Evolutionary conservation across 53 echinoderm and acorn worm species (phyloP).

Genomic region (Astropecten irregularis): DNA sequence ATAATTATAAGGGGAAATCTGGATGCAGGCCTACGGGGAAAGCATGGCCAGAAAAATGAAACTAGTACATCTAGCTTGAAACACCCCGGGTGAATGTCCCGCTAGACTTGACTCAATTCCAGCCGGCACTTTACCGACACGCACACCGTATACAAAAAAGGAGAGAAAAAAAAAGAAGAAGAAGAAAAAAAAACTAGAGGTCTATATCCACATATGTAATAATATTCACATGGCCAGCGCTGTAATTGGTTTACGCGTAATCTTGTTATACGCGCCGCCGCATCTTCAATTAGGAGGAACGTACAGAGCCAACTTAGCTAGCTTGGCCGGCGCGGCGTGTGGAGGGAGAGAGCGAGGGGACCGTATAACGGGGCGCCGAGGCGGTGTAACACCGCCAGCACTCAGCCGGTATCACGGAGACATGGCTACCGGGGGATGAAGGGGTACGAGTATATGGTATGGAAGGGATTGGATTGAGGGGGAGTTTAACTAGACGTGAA

Average conservation of each 20-base stretch:
- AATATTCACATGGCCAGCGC: constrained; percentile 28
- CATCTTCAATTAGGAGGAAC: constrained; percentile 27
- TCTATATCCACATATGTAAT: constrained; percentile 36
- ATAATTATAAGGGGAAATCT: too few relatives aligned
- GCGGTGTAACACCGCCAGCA: too few relatives aligned
- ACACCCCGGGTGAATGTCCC: background rate
- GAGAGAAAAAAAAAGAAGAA: too few relatives aligned
- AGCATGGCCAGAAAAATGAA: too few relatives aligned
- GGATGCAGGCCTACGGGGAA: too few relatives aligned
- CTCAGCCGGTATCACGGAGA: too few relatives aligned
- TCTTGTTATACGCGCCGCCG: constrained; percentile 23
- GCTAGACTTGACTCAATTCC: background rate
- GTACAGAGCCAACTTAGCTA: constrained; percentile 12
- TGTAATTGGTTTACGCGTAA: constrained; percentile 55
- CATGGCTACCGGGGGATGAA: background rate
- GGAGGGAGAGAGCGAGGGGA: too few relatives aligned
- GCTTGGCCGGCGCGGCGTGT: too few relatives aligned
- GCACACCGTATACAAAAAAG: constrained; percentile 24
- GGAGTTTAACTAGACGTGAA: constrained; percentile 7
- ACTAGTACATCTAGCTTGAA: background rate
- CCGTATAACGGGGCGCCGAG: too few relatives aligned
- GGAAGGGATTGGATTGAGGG: background rate
- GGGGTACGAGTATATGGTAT: background rate
- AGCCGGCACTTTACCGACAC: constrained; percentile 37
- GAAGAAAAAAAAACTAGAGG: too few relatives aligned